Percentiles rank a stretch among this genome's conserved stretches.
Evolutionary conservation across 2,797 vertebrate genomes (phyloP).

Genomic region (Hydrolagus colliei): DNA sequence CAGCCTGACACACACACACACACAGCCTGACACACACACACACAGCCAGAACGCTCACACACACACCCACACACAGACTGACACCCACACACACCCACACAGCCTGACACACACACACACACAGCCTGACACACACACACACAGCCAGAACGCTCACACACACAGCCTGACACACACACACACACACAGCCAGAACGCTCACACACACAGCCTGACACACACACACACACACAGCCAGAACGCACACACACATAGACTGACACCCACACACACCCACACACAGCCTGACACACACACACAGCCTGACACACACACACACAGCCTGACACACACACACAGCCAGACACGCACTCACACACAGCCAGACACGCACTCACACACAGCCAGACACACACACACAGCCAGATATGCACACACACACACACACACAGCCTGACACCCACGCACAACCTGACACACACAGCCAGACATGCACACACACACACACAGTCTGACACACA

Average conservation of each 20-base stretch:
- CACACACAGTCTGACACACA: constrained; percentile 23
- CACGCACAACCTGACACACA: background rate
- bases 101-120: background rate
- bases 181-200: background rate
- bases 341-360: too few relatives aligned
- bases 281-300: background rate
- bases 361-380: background rate
- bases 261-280: background rate
- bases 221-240: background rate
- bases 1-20: constrained; percentile 13
- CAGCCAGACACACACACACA: background rate
- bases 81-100: constrained; percentile 13
- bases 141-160: too few relatives aligned
- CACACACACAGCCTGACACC: background rate
- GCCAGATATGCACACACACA: background rate
- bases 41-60: background rate
- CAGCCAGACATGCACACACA: constrained; percentile 6
- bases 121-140: background rate
- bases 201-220: background rate
- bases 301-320: background rate
- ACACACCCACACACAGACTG: constrained; percentile 19
- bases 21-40: constrained; percentile 25
- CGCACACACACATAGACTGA: background rate
- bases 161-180: background rate
- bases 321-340: background rate